A percentile compares a stretch with the other conserved stretches of the same genome.
phyloP scores from a whole-genome alignment of 2,113 vertebrate genomes.

The Helogale parvula region DNA sequence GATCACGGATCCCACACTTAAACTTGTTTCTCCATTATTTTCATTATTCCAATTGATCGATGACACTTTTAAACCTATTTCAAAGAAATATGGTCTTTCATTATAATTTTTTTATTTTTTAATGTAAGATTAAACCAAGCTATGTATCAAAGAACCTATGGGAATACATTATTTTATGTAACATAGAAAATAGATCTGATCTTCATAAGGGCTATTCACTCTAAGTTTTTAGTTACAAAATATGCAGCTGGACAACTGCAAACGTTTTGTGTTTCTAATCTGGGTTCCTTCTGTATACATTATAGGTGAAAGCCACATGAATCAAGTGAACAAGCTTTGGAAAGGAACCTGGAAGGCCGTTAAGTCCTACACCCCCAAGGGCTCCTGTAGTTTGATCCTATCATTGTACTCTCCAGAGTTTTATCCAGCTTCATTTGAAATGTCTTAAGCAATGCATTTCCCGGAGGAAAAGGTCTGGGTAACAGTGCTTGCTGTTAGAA shows the following conservation, averaged over 20 bases:
- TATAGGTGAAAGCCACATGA: background rate
- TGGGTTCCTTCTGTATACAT: background rate
- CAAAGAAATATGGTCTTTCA: slow-evolving; percentile 45
- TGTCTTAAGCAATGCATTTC: slow-evolving; percentile 48
- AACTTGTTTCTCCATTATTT: slow-evolving; percentile 64
- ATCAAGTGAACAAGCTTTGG: slow-evolving; percentile 25
- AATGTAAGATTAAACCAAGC: slow-evolving; percentile 50
- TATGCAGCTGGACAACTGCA: background rate
- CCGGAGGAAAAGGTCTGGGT: background rate
- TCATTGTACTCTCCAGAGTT: background rate
- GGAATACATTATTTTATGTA: background rate
- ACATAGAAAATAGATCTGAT: slow-evolving; percentile 20
- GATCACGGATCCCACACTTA: slow-evolving; percentile 20
- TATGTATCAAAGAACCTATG: slow-evolving; percentile 14
- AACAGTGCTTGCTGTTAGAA: slow-evolving; percentile 10
- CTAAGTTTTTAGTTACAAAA: background rate
- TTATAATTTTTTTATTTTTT: slow-evolving; percentile 42
- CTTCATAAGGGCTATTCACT: slow-evolving; percentile 10
- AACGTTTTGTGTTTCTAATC: background rate
- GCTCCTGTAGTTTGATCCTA: background rate
- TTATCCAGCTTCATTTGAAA: slow-evolving; percentile 42
- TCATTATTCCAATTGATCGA: slow-evolving; percentile 62
- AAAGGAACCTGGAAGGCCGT: background rate
- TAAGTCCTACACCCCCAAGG: background rate
- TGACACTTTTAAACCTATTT: slow-evolving; percentile 60